These are phyloP conservation scores for Ficedula albicollis DNA, from an alignment of 2,797 vertebrate genomes.

Conservation along the genomic window DNA sequence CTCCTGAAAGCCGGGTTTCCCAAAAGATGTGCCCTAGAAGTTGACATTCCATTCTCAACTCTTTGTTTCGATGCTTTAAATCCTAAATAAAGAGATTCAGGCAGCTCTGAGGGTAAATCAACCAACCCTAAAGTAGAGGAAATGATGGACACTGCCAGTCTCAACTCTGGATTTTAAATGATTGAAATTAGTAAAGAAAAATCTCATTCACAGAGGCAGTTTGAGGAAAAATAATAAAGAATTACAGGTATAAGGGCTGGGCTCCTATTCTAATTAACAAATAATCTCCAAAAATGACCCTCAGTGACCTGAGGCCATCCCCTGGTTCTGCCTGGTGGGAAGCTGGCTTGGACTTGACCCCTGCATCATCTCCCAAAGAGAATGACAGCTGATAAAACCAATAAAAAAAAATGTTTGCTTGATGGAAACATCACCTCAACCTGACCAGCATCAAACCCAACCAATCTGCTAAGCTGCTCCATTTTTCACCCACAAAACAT, in stretches of 20 bases:
- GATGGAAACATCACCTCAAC: neutral
- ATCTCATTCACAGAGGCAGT: neutral
- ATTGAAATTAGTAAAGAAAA: neutral
- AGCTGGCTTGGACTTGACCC: neutral
- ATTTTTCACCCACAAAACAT: constrained; percentile 1
- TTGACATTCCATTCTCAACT: neutral
- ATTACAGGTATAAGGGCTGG: no score
- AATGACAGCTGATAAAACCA: neutral
- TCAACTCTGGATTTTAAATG: neutral
- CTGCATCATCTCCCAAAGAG: neutral
- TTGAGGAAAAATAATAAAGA: neutral
- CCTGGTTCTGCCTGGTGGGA: neutral
- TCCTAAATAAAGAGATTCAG: neutral
- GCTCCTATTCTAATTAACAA: neutral
- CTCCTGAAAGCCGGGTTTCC: no score
- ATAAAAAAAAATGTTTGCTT: neutral
- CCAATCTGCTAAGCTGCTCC: constrained; percentile 3
- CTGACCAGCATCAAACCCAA: neutral
- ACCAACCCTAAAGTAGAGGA: neutral
- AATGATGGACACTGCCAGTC: neutral
- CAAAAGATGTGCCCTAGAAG: neutral
- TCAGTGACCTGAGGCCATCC: neutral
- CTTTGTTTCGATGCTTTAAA: neutral
- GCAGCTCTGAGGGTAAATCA: neutral
- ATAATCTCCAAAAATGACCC: neutral